phyloP scores from a whole-genome alignment of 2,888 invertebrate genomes.

The Candidula unifasciata region DNA sequence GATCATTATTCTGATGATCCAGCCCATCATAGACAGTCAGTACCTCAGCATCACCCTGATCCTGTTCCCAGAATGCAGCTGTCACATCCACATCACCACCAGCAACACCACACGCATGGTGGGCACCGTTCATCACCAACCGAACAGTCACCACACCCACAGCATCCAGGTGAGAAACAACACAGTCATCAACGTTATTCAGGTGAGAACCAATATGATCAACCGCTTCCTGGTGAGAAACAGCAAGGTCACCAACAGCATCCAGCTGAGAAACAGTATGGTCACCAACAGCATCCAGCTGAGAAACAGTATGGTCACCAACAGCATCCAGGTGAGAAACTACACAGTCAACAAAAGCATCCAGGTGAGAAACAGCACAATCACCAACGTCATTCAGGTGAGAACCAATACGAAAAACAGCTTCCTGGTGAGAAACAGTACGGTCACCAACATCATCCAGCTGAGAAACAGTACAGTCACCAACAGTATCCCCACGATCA shows the following conservation, averaged over 20 bases:
- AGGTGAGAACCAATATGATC: not conserved
- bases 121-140: not conserved
- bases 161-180: not conserved
- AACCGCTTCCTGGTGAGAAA: too few species aligned
- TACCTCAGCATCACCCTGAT: slow-evolving; percentile 4
- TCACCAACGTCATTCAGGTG: not conserved
- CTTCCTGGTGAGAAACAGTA: not conserved
- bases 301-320: not conserved
- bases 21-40: not conserved
- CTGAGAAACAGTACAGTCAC: not conserved
- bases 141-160: not conserved
- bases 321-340: not conserved
- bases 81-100: not conserved
- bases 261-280: too few species aligned
- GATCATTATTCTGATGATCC: not conserved
- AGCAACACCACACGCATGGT: not conserved
- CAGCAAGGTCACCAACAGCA: too few species aligned
- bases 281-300: not conserved
- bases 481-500: not conserved
- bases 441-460: not conserved
- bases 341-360: not conserved
- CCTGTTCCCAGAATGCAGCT: not conserved
- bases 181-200: not conserved
- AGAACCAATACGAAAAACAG: not conserved
- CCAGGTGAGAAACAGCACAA: not conserved